Percentiles rank a stretch among this genome's conserved stretches.
Conservation (phyloP, 2,888 invertebrate species). For the Taphrorychus bicolor region DNA sequence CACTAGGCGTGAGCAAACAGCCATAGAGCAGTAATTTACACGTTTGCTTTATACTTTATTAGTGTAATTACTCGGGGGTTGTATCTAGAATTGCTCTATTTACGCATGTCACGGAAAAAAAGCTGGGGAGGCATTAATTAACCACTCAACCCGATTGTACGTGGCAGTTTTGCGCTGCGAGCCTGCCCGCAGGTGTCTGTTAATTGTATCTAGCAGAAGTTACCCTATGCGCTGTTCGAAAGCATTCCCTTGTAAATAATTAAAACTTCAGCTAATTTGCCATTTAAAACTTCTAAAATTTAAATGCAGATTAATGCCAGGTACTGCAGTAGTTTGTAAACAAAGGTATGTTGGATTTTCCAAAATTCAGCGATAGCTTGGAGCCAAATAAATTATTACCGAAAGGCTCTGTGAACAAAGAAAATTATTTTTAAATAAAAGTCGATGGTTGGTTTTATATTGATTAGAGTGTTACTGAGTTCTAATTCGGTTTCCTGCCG, state of each 20-base stretch:
- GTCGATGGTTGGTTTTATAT: too few species aligned
- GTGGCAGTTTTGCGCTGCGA: neutral
- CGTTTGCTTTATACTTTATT: conserved; percentile 3
- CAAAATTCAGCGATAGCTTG: too few species aligned
- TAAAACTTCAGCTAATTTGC: conserved; percentile 7
- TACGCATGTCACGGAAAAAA: neutral
- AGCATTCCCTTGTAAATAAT: conserved; percentile 13
- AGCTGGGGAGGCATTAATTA: neutral
- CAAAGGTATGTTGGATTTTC: too few species aligned
- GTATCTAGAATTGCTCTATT: neutral
- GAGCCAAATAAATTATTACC: too few species aligned
- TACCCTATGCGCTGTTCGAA: neutral
- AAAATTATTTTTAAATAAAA: too few species aligned
- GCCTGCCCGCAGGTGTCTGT: neutral
- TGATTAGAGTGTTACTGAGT: too few species aligned
- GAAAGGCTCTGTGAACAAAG: too few species aligned
- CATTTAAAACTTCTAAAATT: neutral
- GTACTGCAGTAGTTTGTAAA: too few species aligned
- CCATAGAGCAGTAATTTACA: conserved; percentile 8
- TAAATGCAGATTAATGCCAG: neutral
- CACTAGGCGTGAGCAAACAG: conserved; percentile 4
- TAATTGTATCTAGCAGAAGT: neutral
- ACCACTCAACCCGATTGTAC: neutral
- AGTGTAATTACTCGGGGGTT: conserved; percentile 5
- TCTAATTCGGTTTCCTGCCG: too few species aligned